These are phyloP conservation scores for Noctilio leporinus DNA, from an alignment of 2,113 vertebrate species.

Conservation along the genomic window DNA sequence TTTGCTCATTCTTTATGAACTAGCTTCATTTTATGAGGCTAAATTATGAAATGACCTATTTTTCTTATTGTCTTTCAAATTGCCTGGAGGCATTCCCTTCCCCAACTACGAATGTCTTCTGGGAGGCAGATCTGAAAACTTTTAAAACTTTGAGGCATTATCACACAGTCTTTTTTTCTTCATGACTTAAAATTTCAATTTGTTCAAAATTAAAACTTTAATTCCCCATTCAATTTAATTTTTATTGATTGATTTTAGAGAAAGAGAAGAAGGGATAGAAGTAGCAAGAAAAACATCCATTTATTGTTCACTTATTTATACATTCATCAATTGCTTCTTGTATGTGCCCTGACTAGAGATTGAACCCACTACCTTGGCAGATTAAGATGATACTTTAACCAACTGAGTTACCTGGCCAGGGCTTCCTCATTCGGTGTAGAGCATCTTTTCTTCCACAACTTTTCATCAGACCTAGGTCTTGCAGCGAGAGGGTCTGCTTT, in stretches of 20 bases:
- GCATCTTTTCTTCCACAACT: not conserved
- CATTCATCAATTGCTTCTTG: no score
- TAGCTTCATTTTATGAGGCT: not conserved
- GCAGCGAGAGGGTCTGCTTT: not conserved
- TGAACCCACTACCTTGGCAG: no score
- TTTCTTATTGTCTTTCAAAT: not conserved
- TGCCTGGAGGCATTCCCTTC: not conserved
- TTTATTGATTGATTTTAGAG: no score
- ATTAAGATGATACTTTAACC: no score
- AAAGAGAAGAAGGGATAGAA: no score
- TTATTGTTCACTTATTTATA: no score
- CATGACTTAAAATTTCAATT: not conserved
- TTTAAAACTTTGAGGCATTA: not conserved
- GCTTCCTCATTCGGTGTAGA: not conserved
- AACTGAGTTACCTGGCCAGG: no score
- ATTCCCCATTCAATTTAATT: not conserved
- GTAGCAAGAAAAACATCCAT: no score
- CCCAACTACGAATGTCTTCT: not conserved
- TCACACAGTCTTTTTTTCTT: not conserved
- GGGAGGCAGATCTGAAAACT: not conserved
- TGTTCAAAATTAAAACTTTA: not conserved
- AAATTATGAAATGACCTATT: not conserved
- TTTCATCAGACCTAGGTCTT: not conserved
- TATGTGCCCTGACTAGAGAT: no score
- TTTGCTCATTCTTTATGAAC: not conserved